A percentile compares a stretch with the other conserved stretches of the same genome.
Conservation (phyloP, 2,113 vertebrate species). For the Lanius collurio region DNA sequence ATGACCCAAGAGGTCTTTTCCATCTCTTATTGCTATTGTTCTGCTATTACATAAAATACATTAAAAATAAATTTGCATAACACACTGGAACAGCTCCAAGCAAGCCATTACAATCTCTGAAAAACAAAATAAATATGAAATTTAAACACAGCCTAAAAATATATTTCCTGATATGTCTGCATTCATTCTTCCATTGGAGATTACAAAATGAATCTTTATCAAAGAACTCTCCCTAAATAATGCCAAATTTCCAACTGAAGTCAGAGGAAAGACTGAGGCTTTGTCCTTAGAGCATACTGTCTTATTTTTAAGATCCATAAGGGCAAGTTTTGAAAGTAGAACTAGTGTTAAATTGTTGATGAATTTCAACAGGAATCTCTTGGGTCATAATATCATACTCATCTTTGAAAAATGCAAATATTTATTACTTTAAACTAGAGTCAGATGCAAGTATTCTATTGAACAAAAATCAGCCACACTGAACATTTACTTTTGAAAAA, state of each 20-base stretch:
- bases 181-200: not conserved
- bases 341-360: not conserved
- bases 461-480: not conserved
- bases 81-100: not conserved
- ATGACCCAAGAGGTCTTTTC: not conserved
- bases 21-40: not conserved
- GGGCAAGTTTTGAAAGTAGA: not conserved
- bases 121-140: constrained; percentile 3
- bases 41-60: not conserved
- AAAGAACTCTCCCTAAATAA: not conserved
- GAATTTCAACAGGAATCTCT: not conserved
- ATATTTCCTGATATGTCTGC: not conserved
- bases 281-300: not conserved
- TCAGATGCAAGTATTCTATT: not conserved
- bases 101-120: not conserved
- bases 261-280: not conserved
- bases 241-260: not conserved
- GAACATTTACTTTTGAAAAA: not conserved
- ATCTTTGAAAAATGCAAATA: not conserved
- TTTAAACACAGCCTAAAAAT: constrained; percentile 14
- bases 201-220: not conserved
- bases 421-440: not conserved
- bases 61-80: constrained; percentile 20
- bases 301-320: not conserved
- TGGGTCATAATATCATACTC: not conserved